A percentile compares a stretch with the other conserved stretches of the same genome.
phyloP scores from a whole-genome alignment of 2,888 invertebrate genomes.

The Pollenia griseotomentosa region DNA sequence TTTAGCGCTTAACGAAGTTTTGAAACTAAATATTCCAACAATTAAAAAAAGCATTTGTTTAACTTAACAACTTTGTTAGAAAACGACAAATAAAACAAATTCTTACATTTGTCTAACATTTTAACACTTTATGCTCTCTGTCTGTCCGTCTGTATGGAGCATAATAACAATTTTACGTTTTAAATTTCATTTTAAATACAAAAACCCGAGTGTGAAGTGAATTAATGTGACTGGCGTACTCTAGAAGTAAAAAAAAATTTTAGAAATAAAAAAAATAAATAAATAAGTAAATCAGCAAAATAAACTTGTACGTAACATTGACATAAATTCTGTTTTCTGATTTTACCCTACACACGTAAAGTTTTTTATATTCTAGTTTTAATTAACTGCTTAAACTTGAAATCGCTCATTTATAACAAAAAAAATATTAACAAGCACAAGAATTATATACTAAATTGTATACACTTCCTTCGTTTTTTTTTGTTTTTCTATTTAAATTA shows the following conservation, averaged over 20 bases:
- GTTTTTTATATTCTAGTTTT: conserved; percentile 24
- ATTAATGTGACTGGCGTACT: background rate
- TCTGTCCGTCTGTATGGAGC: background rate
- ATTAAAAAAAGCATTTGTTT: conserved; percentile 18
- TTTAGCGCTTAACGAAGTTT: conserved; percentile 42
- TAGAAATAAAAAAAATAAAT: background rate
- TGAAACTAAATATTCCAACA: conserved; percentile 42
- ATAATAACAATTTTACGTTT: conserved; percentile 7
- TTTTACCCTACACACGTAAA: background rate
- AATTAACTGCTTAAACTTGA: conserved; percentile 60
- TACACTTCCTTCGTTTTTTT: conserved; percentile 1
- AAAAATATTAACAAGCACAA: background rate
- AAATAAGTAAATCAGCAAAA: conserved; percentile 8
- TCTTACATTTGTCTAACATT: background rate
- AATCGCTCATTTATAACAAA: background rate
- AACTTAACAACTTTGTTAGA: conserved; percentile 51
- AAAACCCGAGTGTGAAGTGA: conserved; percentile 13
- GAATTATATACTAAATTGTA: conserved; percentile 1
- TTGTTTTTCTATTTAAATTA: conserved; percentile 20
- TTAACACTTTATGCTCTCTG: background rate
- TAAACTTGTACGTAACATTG: conserved; percentile 47
- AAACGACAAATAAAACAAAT: conserved; percentile 4
- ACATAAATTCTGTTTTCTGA: conserved; percentile 48
- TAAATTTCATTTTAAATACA: conserved; percentile 3
- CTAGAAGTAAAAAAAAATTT: conserved; percentile 8